These are phyloP conservation scores for Lasioglossum baleicum DNA, from an alignment of 1,140 invertebrate species.

Conservation along the genomic window DNA sequence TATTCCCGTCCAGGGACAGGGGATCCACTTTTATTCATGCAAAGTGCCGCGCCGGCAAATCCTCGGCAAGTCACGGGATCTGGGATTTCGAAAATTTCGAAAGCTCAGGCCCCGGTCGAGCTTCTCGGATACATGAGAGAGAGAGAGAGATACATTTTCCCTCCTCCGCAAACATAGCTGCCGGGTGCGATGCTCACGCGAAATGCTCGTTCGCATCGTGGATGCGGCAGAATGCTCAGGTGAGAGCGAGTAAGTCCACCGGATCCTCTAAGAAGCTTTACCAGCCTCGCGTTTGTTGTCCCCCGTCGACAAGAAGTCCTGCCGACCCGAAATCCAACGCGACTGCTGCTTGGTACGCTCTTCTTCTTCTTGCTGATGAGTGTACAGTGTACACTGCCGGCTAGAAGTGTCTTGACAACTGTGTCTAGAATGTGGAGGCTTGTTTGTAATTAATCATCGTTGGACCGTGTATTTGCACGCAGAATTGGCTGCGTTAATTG, in stretches of 20 bases:
- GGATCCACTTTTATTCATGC: slow-evolving; percentile 6
- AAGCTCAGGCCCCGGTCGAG: too few species aligned
- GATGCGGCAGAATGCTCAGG: neutral
- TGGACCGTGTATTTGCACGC: too few species aligned
- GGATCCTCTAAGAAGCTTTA: slow-evolving; percentile 35
- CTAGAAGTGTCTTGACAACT: too few species aligned
- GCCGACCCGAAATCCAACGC: neutral
- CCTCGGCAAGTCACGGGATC: neutral
- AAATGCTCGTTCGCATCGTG: too few species aligned
- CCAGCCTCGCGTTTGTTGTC: slow-evolving; percentile 37
- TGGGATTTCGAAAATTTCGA: slow-evolving; percentile 1
- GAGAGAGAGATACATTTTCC: too few species aligned
- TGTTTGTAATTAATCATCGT: too few species aligned
- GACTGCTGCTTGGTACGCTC: neutral
- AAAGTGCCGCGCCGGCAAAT: slow-evolving; percentile 13
- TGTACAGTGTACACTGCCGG: too few species aligned
- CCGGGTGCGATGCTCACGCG: too few species aligned
- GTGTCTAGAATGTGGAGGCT: too few species aligned
- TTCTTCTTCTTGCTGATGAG: slow-evolving; percentile 41
- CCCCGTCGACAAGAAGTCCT: slow-evolving; percentile 21
- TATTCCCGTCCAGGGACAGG: neutral
- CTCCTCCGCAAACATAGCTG: too few species aligned
- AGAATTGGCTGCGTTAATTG: too few species aligned
- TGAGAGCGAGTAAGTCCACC: slow-evolving; percentile 1
- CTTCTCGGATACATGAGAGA: too few species aligned